Conservation (phyloP, 1,140 invertebrate species). For the Venturia canescens region DNA sequence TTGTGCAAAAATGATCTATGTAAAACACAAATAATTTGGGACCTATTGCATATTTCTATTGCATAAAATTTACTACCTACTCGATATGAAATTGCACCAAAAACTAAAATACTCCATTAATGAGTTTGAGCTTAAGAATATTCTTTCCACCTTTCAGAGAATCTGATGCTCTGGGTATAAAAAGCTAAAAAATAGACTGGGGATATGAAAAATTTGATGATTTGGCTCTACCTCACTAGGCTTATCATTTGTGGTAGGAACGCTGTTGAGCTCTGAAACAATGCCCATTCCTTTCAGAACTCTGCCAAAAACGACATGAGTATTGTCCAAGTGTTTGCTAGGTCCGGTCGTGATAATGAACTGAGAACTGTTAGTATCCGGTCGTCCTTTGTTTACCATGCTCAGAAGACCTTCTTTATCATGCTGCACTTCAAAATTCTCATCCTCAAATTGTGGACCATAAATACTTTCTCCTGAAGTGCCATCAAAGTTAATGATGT, state of each 20-base stretch:
- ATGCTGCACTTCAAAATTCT: slow-evolving; percentile 86
- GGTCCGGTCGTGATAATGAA: slow-evolving; percentile 94
- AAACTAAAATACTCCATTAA: no score
- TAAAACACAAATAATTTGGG: no score
- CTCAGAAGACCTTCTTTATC: slow-evolving; percentile 87
- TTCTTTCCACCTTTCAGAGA: no score
- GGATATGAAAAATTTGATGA: not conserved
- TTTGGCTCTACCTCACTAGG: slow-evolving; percentile 77
- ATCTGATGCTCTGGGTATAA: no score
- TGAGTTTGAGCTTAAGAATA: no score
- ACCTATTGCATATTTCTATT: no score
- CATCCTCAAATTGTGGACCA: slow-evolving; percentile 91
- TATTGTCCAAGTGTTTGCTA: slow-evolving; percentile 91
- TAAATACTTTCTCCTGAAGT: slow-evolving; percentile 96
- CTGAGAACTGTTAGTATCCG: slow-evolving; percentile 94
- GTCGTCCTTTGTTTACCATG: slow-evolving; percentile 92
- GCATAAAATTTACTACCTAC: no score
- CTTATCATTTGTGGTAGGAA: slow-evolving; percentile 77
- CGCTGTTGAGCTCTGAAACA: slow-evolving; percentile 81
- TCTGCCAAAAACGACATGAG: slow-evolving; percentile 93
- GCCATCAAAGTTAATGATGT: slow-evolving; percentile 89
- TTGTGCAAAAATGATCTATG: no score
- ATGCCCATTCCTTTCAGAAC: slow-evolving; percentile 85
- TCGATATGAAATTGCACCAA: no score
- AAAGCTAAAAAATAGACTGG: no score